phyloP scores from a whole-genome alignment of 2,113 vertebrate species.

The Pachyramphus minor region DNA sequence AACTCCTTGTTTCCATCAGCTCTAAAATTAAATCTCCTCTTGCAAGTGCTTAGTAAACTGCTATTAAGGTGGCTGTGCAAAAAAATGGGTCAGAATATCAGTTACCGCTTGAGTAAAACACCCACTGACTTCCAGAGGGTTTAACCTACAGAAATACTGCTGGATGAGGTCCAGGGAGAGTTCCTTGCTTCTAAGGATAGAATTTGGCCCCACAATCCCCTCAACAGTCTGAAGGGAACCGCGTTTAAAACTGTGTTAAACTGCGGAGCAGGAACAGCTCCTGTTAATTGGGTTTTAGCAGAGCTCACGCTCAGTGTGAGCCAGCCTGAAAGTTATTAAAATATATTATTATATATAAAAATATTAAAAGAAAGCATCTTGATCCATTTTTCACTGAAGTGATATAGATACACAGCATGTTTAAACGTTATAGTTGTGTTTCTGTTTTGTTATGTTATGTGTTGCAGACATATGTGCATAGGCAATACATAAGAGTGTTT shows the following conservation, averaged over 20 bases:
- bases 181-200: slow-evolving; percentile 21
- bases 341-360: neutral
- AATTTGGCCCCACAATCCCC: slow-evolving; percentile 14
- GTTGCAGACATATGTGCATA: accelerated
- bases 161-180: slow-evolving; percentile 14
- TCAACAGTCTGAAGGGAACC: neutral
- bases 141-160: slow-evolving; percentile 27
- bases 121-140: neutral
- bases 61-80: neutral
- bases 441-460: accelerated
- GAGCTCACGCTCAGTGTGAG: accelerated
- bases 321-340: neutral
- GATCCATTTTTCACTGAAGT: neutral
- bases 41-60: neutral
- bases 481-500: accelerated
- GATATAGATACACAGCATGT: neutral
- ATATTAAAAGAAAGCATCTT: neutral
- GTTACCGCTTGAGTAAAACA: neutral
- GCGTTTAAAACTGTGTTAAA: neutral
- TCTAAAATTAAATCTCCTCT: neutral
- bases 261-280: neutral
- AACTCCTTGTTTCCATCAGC: neutral
- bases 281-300: neutral
- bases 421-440: neutral
- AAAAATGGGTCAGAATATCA: slow-evolving; percentile 27